Base-by-base conservation (phyloP, 1,140 invertebrate genomes). In the Sitodiplosis mosellana region DNA sequence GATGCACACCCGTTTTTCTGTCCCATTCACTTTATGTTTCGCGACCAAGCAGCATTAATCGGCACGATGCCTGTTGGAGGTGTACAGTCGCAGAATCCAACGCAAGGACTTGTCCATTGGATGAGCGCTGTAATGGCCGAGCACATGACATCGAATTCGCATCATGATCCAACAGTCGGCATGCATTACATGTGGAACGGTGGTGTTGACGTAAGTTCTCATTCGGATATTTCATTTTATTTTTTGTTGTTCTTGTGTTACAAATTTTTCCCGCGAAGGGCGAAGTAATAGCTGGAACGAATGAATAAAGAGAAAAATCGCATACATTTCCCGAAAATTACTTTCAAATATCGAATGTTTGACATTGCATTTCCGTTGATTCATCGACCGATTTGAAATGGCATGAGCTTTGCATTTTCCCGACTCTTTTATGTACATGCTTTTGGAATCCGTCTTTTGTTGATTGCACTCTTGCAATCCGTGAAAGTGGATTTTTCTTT, bases 81-180 rank as follows among this genome's bases (percentile, higher is more conserved):
- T 21, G 71, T 65, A 56, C 74, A 67, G 60, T 69, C 69, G 61
- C 72, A 68, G 62, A 76, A 69, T 68, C 76, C 65, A 49, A 76
- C 76, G n/a, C 76, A 79, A 54, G 78, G 74, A 48, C 69, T 83
- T 52, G 80, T 82, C 49, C 81, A 85, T 66, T 84, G 81, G 81
- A 83, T 84, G 80, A 82, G 80, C 55, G 62, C 62, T 22, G 79
- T 85, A 50, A 83, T 85, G 80, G 79, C 81, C 21, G 81, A 84
- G 60, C 81, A 83, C 59, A 83, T 79, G 75, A 72, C 72, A 70
- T 61, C 77, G 65, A 70, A 81, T 64, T 64, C 71, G 45, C 69
- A 72, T 62, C 71, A 74, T 58, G 70, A 73, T 69, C 69, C 73
- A 54, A 61, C 74, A 55, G 67, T 72, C 43, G 69, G 69, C 51